phyloP scores from a whole-genome alignment of 2,797 vertebrate genomes.

The Aplochiton taeniatus region DNA sequence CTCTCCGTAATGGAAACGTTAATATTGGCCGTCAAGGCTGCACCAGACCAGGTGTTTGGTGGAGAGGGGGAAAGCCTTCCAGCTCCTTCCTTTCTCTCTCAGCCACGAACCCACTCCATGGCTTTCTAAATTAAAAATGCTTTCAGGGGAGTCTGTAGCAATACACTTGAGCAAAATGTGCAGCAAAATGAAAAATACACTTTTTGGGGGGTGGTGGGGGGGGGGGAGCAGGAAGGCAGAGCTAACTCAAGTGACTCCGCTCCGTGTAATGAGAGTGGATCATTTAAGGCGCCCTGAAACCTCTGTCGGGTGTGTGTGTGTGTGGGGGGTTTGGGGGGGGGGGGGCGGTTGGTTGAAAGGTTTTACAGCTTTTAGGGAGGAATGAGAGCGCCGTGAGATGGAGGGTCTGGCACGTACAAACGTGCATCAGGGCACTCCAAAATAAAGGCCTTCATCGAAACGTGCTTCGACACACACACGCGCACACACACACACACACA shows the following conservation, averaged over 20 bases:
- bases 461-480: background rate
- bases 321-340: too few relatives aligned
- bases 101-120: constrained; percentile 54
- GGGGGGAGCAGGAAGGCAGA: constrained; percentile 28
- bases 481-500: constrained; percentile 11
- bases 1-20: constrained; percentile 62
- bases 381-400: constrained; percentile 18
- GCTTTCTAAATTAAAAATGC: constrained; percentile 68
- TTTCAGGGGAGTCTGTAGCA: constrained; percentile 74
- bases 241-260: constrained; percentile 70
- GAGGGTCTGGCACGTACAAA: background rate
- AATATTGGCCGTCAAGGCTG: constrained; percentile 65
- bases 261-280: constrained; percentile 71
- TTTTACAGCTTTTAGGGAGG: constrained; percentile 62
- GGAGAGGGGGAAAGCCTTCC: constrained; percentile 27
- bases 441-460: background rate
- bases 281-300: constrained; percentile 73
- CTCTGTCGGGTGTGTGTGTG: too few relatives aligned
- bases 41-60: constrained; percentile 52
- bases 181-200: constrained; percentile 66
- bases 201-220: constrained; percentile 57
- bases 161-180: constrained; percentile 73
- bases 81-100: constrained; percentile 57
- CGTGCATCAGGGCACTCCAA: too few relatives aligned
- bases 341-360: constrained; percentile 66